Evolutionary conservation across 2,113 vertebrate species (phyloP).

Genomic region (Glaucomys volans): DNA sequence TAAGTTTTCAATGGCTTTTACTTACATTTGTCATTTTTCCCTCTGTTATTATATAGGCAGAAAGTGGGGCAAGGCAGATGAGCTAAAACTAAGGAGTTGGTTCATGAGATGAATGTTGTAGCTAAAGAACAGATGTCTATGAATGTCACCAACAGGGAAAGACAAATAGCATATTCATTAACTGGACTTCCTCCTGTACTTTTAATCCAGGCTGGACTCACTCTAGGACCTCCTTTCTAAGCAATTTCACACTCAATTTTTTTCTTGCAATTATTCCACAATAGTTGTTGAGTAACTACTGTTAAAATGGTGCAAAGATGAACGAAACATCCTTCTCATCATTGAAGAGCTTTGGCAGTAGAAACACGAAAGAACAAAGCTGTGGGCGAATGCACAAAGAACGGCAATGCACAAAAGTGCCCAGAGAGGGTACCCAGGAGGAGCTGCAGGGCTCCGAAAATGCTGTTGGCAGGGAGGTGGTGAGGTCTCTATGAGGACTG

Average conservation of each 20-base stretch:
- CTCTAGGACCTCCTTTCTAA: background rate
- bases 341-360: background rate
- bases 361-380: background rate
- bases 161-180: background rate
- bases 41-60: background rate
- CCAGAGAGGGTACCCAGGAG: fast-evolving
- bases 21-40: background rate
- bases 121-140: background rate
- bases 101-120: background rate
- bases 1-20: background rate
- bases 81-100: background rate
- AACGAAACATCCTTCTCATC: background rate
- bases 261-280: background rate
- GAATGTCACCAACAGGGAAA: background rate
- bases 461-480: background rate
- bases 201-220: background rate
- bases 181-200: background rate
- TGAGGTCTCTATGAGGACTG: background rate
- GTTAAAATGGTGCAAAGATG: background rate
- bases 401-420: background rate
- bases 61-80: background rate
- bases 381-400: background rate
- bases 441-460: background rate
- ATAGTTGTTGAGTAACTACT: background rate
- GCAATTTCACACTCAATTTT: background rate